phyloP scores from a whole-genome alignment of 2,888 invertebrate species.

The Eustalomyia histrio region DNA sequence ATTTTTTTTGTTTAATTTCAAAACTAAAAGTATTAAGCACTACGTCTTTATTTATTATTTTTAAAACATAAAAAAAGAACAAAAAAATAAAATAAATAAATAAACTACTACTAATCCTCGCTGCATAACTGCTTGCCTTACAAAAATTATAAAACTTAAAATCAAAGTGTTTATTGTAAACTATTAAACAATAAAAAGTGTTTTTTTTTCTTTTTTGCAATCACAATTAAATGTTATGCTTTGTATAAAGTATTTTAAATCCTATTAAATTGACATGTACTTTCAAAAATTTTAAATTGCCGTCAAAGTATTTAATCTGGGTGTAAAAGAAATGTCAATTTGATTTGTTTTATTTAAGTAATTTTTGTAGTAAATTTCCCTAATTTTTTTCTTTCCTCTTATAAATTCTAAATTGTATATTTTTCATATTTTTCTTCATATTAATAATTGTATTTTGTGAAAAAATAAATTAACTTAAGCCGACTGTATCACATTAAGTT shows the following conservation, averaged over 20 bases:
- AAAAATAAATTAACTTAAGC: constrained; percentile 48
- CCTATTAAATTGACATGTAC: too few species aligned
- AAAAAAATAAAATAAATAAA: constrained; percentile 9
- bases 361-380: neutral
- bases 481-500: constrained; percentile 56
- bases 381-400: neutral
- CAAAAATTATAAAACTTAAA: constrained; percentile 48
- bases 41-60: constrained; percentile 34
- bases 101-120: constrained; percentile 57
- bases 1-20: neutral
- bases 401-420: constrained; percentile 37
- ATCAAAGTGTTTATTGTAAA: constrained; percentile 58
- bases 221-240: neutral
- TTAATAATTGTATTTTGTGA: constrained; percentile 50
- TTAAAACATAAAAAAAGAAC: constrained; percentile 9
- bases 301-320: too few species aligned
- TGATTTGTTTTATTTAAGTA: constrained; percentile 8
- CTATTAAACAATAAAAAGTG: constrained; percentile 26
- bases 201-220: constrained; percentile 8
- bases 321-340: neutral
- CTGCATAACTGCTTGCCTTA: constrained; percentile 66
- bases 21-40: constrained; percentile 52
- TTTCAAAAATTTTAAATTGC: too few species aligned
- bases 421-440: constrained; percentile 19
- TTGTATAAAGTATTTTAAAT: neutral